Conservation (phyloP, 2,113 vertebrate species). For the Amblyopsis rosae region DNA sequence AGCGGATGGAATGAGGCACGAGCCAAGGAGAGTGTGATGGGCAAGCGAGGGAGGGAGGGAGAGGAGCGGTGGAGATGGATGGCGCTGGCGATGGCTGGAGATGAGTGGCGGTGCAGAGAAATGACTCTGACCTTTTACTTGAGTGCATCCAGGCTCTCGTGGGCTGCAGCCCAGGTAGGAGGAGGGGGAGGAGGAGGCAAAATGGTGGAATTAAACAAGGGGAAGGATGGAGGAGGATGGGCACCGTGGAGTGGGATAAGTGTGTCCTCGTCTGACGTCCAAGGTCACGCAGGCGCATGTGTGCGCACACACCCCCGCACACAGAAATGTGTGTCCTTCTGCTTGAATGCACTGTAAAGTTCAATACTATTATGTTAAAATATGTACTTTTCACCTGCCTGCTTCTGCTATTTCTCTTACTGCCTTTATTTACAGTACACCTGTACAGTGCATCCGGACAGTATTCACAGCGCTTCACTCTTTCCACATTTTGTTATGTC, state of each 20-base stretch:
- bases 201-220: slow-evolving; percentile 52
- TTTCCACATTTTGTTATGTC: no score
- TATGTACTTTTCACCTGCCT: slow-evolving; percentile 37
- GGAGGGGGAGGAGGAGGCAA: slow-evolving; percentile 34
- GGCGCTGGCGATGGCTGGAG: neutral
- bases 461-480: no score
- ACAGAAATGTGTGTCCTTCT: slow-evolving; percentile 22
- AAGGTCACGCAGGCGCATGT: slow-evolving; percentile 46
- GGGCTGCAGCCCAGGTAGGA: slow-evolving; percentile 54
- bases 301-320: slow-evolving; percentile 8
- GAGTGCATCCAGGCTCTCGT: slow-evolving; percentile 58
- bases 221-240: slow-evolving; percentile 33
- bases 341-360: slow-evolving; percentile 50
- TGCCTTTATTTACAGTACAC: no score
- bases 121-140: slow-evolving; percentile 68
- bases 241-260: slow-evolving; percentile 55
- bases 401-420: slow-evolving; percentile 20
- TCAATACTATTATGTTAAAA: slow-evolving; percentile 64
- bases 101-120: slow-evolving; percentile 40
- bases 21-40: neutral
- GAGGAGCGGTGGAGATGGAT: neutral
- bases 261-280: slow-evolving; percentile 56
- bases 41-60: neutral
- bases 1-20: neutral
- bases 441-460: no score